A percentile compares a stretch with the other conserved stretches of the same genome.
phyloP scores from a whole-genome alignment of 2,888 invertebrate species.

The Luffia ferchaultella region DNA sequence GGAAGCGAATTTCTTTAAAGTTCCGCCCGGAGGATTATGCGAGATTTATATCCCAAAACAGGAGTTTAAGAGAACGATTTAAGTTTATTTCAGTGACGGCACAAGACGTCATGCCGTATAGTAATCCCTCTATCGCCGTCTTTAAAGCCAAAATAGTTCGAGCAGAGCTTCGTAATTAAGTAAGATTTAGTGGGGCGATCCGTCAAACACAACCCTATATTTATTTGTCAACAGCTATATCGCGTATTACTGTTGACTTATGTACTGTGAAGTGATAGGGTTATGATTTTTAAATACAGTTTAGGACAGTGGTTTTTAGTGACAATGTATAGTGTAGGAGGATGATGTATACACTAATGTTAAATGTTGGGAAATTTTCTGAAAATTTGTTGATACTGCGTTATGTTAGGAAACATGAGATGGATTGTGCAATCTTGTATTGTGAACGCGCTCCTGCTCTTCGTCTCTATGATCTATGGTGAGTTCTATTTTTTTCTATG shows the following conservation, averaged over 20 bases:
- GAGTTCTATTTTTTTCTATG: no score
- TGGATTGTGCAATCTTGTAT: slow-evolving; percentile 45
- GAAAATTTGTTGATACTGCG: no score
- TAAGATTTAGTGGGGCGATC: not conserved
- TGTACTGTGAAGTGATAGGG: no score
- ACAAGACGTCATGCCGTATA: slow-evolving; percentile 30
- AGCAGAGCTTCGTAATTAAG: slow-evolving; percentile 11
- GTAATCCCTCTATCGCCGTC: slow-evolving; percentile 16
- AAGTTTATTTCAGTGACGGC: slow-evolving; percentile 34
- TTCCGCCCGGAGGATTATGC: slow-evolving; percentile 32
- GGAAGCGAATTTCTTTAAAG: slow-evolving; percentile 29
- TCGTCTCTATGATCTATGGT: slow-evolving; percentile 55
- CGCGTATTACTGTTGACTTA: no score
- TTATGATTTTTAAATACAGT: no score
- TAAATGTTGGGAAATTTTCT: no score
- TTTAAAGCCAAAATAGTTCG: slow-evolving; percentile 40
- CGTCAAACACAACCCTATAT: not conserved
- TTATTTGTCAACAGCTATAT: not conserved
- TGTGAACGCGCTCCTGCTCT: slow-evolving; percentile 46
- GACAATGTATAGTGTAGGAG: slow-evolving; percentile 42
- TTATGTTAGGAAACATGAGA: slow-evolving; percentile 37
- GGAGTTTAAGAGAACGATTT: slow-evolving; percentile 22
- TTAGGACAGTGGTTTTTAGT: no score
- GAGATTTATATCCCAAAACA: slow-evolving; percentile 40
- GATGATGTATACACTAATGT: slow-evolving; percentile 22